Evolutionary conservation across 2,797 vertebrate species (phyloP).

Genomic region (Taeniopygia guttata): DNA sequence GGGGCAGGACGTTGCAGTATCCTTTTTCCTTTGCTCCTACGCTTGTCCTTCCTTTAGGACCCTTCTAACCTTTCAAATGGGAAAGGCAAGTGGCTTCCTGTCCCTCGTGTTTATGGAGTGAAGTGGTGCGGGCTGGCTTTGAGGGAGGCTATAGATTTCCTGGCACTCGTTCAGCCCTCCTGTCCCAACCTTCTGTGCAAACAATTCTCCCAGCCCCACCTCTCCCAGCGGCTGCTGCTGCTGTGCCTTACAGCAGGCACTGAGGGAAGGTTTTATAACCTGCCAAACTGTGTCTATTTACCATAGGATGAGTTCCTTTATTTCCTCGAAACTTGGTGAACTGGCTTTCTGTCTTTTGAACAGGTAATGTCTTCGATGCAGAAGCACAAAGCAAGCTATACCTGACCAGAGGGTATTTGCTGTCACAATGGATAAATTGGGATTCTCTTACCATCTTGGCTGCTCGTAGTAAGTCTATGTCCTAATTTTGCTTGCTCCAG

Average conservation of each 20-base stretch:
- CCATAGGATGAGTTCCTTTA: not conserved
- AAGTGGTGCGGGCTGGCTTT: constrained; percentile 18
- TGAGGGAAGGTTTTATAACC: not conserved
- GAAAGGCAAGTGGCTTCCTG: constrained; percentile 65
- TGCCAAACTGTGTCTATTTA: not conserved
- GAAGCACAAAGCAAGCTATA: not conserved
- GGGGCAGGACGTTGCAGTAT: constrained; percentile 56
- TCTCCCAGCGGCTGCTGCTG: not conserved
- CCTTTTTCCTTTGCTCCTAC: constrained; percentile 63
- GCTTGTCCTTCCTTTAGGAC: constrained; percentile 64
- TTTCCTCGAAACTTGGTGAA: not conserved
- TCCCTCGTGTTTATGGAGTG: constrained; percentile 40
- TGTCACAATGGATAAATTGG: not conserved
- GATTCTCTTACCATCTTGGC: not conserved
- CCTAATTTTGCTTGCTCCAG: constrained; percentile 15
- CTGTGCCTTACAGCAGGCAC: not conserved
- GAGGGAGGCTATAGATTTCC: constrained; percentile 45
- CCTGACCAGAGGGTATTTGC: not conserved
- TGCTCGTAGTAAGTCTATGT: not conserved
- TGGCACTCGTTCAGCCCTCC: not conserved
- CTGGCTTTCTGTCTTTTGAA: not conserved
- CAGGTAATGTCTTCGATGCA: not conserved
- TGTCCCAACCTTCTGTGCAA: not conserved
- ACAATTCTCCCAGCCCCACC: not conserved
- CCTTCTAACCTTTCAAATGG: constrained; percentile 60